Evolutionary conservation across 2,797 vertebrate genomes (phyloP).

Genomic region (Tenualosa ilisha): DNA sequence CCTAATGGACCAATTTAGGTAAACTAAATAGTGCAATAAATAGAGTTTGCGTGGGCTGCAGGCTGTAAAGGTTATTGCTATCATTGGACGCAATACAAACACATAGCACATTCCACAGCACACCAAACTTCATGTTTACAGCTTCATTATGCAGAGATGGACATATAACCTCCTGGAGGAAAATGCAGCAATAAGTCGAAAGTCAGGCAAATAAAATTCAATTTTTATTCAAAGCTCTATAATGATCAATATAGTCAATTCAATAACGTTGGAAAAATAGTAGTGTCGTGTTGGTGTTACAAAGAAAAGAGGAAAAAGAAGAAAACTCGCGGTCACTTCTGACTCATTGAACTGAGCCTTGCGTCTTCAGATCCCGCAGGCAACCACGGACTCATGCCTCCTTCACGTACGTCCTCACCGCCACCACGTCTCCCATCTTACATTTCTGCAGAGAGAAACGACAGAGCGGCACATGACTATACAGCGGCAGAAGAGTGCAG

Average conservation of each 20-base stretch:
- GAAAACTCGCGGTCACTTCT: conserved; percentile 60
- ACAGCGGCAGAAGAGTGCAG: not conserved
- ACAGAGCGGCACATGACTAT: not conserved
- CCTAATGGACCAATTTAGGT: too few relatives aligned
- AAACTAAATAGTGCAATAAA: too few relatives aligned
- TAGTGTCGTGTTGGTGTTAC: conserved; percentile 68
- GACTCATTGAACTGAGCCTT: conserved; percentile 78
- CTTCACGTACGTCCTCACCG: conserved; percentile 89
- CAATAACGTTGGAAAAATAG: conserved; percentile 71
- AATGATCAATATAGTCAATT: conserved; percentile 69
- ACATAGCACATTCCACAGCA: not conserved
- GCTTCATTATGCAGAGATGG: not conserved
- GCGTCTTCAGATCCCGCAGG: conserved; percentile 59
- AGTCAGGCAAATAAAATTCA: conserved; percentile 40
- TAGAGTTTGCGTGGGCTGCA: too few relatives aligned
- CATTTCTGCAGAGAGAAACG: conserved; percentile 78
- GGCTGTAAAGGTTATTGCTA: too few relatives aligned
- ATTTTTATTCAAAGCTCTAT: conserved; percentile 84
- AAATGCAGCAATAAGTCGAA: not conserved
- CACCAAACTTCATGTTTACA: not conserved
- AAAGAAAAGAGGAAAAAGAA: conserved; percentile 52
- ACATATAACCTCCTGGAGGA: not conserved
- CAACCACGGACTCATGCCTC: conserved; percentile 68
- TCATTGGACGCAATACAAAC: too few relatives aligned
- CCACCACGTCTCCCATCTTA: conserved; percentile 85